Percentiles rank a stretch among this genome's conserved stretches.
Evolutionary conservation across 2,797 vertebrate genomes (phyloP).

Genomic region (Huso huso): DNA sequence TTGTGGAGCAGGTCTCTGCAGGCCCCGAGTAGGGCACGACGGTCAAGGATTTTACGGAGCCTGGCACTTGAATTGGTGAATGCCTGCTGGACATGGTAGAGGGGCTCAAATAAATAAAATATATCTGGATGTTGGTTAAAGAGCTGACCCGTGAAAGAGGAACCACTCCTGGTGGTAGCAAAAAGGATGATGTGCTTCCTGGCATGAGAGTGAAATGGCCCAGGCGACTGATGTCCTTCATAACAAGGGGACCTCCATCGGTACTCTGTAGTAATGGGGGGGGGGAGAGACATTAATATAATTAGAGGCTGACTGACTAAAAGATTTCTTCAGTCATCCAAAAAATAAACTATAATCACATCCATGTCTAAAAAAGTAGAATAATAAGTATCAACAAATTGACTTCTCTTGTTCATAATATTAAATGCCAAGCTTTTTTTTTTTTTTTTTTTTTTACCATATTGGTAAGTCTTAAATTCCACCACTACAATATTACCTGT

Average conservation of each 20-base stretch:
- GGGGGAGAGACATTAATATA: background rate
- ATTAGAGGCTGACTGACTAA: background rate
- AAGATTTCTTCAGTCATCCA: background rate
- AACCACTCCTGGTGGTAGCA: constrained; percentile 69
- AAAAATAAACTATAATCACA: too few species aligned
- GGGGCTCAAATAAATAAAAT: constrained; percentile 72
- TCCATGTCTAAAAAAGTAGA: too few species aligned
- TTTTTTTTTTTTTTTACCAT: too few species aligned
- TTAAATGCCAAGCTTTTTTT: too few species aligned
- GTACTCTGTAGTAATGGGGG: constrained; percentile 39
- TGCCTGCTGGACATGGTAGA: constrained; percentile 66
- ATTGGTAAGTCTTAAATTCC: too few species aligned
- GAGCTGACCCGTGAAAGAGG: constrained; percentile 70
- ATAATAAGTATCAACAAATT: too few species aligned
- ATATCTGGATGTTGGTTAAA: constrained; percentile 69
- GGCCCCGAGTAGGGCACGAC: constrained; percentile 56
- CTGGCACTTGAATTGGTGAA: constrained; percentile 58
- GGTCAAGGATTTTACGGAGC: constrained; percentile 47
- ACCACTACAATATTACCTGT: too few species aligned
- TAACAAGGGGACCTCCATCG: constrained; percentile 50
- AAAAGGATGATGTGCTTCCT: constrained; percentile 66
- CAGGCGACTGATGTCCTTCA: constrained; percentile 36
- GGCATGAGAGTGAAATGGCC: constrained; percentile 17
- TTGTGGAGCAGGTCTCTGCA: constrained; percentile 67
- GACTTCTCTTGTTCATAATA: too few species aligned